Base-by-base conservation (phyloP, 2,113 vertebrate genomes). In the Motacilla tschutschensis region DNA sequence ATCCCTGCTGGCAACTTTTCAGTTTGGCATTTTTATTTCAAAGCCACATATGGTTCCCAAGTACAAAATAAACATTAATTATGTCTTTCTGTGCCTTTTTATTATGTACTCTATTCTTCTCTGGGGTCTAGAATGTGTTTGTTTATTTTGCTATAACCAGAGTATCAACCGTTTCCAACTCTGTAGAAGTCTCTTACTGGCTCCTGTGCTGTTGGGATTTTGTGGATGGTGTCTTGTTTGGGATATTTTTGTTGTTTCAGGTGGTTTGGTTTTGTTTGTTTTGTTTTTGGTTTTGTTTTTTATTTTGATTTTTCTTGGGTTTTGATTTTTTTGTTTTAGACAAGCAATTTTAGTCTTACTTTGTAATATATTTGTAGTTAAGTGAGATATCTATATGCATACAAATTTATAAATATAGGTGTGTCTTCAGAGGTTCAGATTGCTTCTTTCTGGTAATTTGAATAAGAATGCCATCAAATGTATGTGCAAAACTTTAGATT, bases 51-150 rank as follows among this genome's bases (percentile, higher is more conserved):
- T 88, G 83, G 91, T 57, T 94, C 70, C 55, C 70, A 81, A 91
- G 65, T 47, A 93, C 38, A 92, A 76, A 89, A 87, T 91, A 92
- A 94, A 89, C 70, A 90, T 93, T 90, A 93, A 93, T 94, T 85
- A 92, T 78, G 35, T 63, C 33, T 87, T 89, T 80, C 74, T 77
- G 17, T 75, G 58, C 11, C 28, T 83, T 92, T 92, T 93, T 85
- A 89, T 85, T 88, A 70, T 69, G 58, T 78, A 65, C 35, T 65
- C 38, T 50, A 71, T 40, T 36, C 77, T 84, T 62, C 54, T 88
- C 59, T 84, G 16, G n/a, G 47, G 8, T 28, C 70, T 79, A 31
- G 46, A 62, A 9, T 59, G 29, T 67, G 35, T 62, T 83, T 80
- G 44, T 64, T 86, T 85, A 76, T 85, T 83, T 78, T 74, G 60